Evolutionary conservation across 1,140 invertebrate species (phyloP), one percentile per base, ranked within the genome.

Genomic region (Cephus cinctus): DNA sequence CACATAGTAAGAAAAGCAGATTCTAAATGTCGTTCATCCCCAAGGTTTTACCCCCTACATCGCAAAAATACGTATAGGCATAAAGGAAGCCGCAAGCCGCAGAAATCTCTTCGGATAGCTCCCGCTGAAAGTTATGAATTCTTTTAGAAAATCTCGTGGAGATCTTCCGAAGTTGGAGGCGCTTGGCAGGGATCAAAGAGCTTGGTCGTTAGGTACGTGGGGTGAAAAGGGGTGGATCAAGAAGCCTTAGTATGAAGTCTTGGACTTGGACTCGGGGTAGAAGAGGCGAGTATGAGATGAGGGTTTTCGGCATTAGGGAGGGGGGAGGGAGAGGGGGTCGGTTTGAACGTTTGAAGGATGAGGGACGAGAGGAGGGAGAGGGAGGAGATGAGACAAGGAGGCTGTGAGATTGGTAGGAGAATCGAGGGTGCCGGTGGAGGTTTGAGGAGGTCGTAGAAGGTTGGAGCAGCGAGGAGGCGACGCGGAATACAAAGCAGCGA

Each of bases 161-260:
- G 59, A 70, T 70, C 56, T 54, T 56, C 52, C 58, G 61, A 71
- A 71, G 68, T 73, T 71, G 65, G 68, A n/a, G n/a, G 61, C 60
- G 59, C 67, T 71, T 65, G 61, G 63, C 60, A 50, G 67, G 68
- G 66, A 72, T 71, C 71, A 73, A 71, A 69, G 62, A 62, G 67
- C 59, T 68, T 54, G 62, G 54, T 54, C 50, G 43, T 9, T 9
- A 12, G 11, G 27, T 30, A 9, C 35, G 40, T 25, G 21, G 55
- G 52, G 48, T 52, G 54, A 55, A 54, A 59, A 58, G 62, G 63
- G 65, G 56, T 66, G 65, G 65, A 68, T 68, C 63, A 68, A 68
- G 61, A 19, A 32, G 59, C 60, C 58, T 68, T 65, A 65, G 53
- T 42, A 54, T 42, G 52, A 59, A 65, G 51, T 60, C 51, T 50